Evolutionary conservation across 2,888 invertebrate genomes (phyloP), one percentile per base, ranked within the genome.

Genomic region (Diachrysia chrysitis): DNA sequence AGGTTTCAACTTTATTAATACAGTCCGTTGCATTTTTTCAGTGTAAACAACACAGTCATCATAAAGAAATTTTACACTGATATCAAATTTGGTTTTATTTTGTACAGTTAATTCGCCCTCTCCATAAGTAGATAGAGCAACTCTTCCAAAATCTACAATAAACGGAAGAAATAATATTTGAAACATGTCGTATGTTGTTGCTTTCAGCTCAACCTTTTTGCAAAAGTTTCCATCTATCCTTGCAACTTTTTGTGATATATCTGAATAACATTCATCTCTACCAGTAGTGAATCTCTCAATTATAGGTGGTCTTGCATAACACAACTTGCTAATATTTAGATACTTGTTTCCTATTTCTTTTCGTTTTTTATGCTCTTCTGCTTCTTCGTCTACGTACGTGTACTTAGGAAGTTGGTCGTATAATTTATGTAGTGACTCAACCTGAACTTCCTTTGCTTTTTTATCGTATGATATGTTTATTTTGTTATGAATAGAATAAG

Each of bases 391-490:
- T 23, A 91, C 60, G 74, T 89, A 93, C 7, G 95, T 92, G 73
- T 92, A 93, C 10, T 71, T 73, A 58, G 83, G 78, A 70, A 87
- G 82, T 69, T 75, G 84, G 56, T 94, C 92, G 48, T 82, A 75
- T 58, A 95, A 76, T 81, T 87, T 92, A 69, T 94, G 94, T 56
- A 93, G 80, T 46, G 95, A 95, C 81, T 93, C 89, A 37, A 90
- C 73, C 9, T 76, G 54, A 46, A 83, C 55, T 66, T 81, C 58
- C 69, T 82, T 87, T 6, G 75, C 66, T 53, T 63, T 81, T 72
- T 85, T 89, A 66, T 81, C 73, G 69, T 83, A 90, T 19, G 85
- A 80, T 23, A 93, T 85, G 60, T 87, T 91, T 59, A 88, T 69
- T 73, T 89, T 87, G 71, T 85, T 77, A 37, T 73, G 66, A 21